A percentile compares a stretch with the other conserved stretches of the same genome.
Conservation (phyloP, 1,140 invertebrate genomes). For the Nomia melanderi region DNA sequence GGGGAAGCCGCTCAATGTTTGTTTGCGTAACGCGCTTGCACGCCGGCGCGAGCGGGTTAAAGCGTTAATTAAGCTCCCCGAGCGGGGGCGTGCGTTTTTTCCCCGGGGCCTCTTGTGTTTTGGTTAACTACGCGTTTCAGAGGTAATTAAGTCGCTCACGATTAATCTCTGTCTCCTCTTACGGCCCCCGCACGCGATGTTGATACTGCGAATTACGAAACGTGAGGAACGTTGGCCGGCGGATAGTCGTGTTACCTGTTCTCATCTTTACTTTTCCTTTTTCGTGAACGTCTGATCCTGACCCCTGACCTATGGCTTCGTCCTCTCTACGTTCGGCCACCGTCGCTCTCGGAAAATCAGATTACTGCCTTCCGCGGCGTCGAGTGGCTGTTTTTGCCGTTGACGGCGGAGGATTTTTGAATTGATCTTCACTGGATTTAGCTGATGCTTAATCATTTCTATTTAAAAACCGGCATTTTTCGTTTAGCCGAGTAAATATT, state of each 20-base stretch:
- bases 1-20: slow-evolving; percentile 18
- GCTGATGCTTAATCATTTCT: too few species aligned
- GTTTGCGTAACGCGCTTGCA: slow-evolving; percentile 5
- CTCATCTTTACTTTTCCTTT: not conserved
- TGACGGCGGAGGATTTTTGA: too few species aligned
- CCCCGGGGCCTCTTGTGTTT: not conserved
- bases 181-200: not conserved
- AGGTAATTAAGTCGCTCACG: slow-evolving; percentile 23
- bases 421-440: too few species aligned
- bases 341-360: too few species aligned
- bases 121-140: slow-evolving; percentile 21
- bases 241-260: not conserved
- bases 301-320: too few species aligned
- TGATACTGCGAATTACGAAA: not conserved
- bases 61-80: slow-evolving; percentile 48
- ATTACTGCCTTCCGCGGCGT: too few species aligned
- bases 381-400: too few species aligned
- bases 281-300: not conserved
- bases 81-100: not conserved
- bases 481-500: too few species aligned
- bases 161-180: slow-evolving; percentile 26
- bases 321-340: too few species aligned
- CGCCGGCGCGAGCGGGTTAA: slow-evolving; percentile 6
- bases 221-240: not conserved
- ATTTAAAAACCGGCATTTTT: too few species aligned